These are phyloP conservation scores for Nettapus auritus DNA, from an alignment of 2,113 vertebrate species.

Conservation along the genomic window DNA sequence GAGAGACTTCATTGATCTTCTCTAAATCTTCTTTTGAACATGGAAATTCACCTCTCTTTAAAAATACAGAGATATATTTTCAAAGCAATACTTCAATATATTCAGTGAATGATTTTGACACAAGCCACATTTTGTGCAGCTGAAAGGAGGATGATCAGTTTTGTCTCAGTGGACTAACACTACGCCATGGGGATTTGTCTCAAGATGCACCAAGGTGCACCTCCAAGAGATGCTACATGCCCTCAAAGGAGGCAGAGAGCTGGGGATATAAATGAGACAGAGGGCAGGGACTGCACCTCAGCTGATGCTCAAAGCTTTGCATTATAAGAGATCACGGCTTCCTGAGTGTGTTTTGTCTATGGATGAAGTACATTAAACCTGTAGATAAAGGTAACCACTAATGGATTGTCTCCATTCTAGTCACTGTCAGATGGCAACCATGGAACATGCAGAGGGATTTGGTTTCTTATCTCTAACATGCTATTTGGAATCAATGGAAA, in stretches of 20 bases:
- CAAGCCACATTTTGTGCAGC: not conserved
- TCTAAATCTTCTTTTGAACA: slow-evolving; percentile 32
- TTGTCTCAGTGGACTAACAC: not conserved
- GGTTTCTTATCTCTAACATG: not conserved
- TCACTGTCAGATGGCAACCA: not conserved
- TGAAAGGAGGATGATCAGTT: not conserved
- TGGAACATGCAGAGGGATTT: not conserved
- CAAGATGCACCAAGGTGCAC: not conserved
- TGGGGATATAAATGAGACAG: not conserved
- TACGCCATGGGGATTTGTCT: not conserved
- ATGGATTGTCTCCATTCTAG: not conserved
- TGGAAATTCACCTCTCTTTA: slow-evolving; percentile 31
- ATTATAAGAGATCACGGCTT: not conserved
- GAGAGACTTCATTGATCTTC: slow-evolving; percentile 29
- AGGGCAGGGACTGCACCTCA: not conserved
- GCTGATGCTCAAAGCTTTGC: not conserved
- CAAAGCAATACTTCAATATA: not conserved
- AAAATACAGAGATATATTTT: not conserved
- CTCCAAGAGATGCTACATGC: not conserved
- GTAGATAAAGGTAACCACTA: not conserved
- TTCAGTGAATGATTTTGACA: not conserved
- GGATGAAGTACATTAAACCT: not conserved
- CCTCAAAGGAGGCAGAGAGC: not conserved
- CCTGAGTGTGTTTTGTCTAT: not conserved
- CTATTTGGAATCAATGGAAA: not conserved